Conservation (phyloP, 2,888 invertebrate species). For the Mylabris sibirica region DNA sequence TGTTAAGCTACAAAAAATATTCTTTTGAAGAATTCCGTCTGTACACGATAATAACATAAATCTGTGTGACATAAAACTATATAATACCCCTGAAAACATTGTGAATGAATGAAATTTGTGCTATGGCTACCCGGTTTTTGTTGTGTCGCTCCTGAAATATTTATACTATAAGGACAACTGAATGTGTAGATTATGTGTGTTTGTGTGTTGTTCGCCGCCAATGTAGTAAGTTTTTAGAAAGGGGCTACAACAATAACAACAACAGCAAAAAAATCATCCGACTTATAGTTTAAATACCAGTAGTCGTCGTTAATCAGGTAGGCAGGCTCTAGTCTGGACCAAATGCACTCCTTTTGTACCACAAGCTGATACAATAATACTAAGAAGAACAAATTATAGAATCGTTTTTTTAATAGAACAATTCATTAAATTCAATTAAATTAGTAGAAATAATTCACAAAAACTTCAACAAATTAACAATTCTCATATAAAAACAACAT, state of each 20-base stretch:
- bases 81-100: slow-evolving; percentile 1
- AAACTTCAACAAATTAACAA: slow-evolving; percentile 8
- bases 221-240: neutral
- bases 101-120: slow-evolving; percentile 9
- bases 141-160: slow-evolving; percentile 7
- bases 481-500: slow-evolving; percentile 32
- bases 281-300: slow-evolving; percentile 11
- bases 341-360: neutral
- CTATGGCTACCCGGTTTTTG: neutral
- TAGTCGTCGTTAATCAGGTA: slow-evolving; percentile 11
- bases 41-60: neutral
- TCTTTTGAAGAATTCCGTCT: neutral
- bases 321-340: slow-evolving; percentile 1
- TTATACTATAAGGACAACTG: slow-evolving; percentile 9
- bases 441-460: neutral
- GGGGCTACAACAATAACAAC: too few species aligned
- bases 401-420: neutral
- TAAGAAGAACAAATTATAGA: neutral
- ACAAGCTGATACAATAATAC: neutral
- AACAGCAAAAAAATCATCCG: neutral
- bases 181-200: slow-evolving; percentile 9
- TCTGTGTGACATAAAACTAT: slow-evolving; percentile 6
- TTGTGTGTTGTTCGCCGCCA: slow-evolving; percentile 8
- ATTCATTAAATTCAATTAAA: slow-evolving; percentile 1
- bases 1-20: neutral